Evolutionary conservation across 2,888 invertebrate species (phyloP).

Genomic region (Neuroscelio doddi): DNA sequence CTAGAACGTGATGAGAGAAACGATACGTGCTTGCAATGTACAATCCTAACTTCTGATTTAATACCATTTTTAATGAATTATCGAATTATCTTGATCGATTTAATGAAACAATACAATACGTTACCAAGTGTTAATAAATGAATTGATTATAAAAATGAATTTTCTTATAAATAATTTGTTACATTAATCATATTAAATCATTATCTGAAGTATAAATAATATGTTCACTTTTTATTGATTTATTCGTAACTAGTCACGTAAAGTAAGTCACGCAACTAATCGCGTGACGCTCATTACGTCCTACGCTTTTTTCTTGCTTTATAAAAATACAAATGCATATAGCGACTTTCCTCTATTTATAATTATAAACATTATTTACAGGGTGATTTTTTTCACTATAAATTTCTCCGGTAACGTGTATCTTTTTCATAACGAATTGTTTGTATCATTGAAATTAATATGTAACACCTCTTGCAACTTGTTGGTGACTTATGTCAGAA

Average conservation of each 20-base stretch:
- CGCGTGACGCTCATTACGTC: neutral
- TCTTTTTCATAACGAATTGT: neutral
- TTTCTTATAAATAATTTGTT: neutral
- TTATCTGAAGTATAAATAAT: neutral
- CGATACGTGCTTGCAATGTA: constrained; percentile 32
- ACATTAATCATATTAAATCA: neutral
- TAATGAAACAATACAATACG: neutral
- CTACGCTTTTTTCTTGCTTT: neutral
- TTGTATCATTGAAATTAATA: neutral
- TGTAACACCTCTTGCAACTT: constrained; percentile 6
- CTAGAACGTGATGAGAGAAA: constrained; percentile 25
- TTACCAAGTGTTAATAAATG: neutral
- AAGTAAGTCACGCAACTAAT: constrained; percentile 9
- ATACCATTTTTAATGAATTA: constrained; percentile 1
- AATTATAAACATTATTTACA: no score
- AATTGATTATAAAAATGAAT: neutral
- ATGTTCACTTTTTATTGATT: constrained; percentile 1
- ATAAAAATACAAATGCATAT: neutral
- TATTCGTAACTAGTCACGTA: neutral
- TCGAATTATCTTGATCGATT: constrained; percentile 7
- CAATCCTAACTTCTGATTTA: constrained; percentile 26
- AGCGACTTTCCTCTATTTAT: no score
- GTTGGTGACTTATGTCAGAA: constrained; percentile 12
- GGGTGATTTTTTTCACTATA: no score
- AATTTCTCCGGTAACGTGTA: no score